phyloP scores from a whole-genome alignment of 2,113 vertebrate genomes.

The Coptodon rendalli region DNA sequence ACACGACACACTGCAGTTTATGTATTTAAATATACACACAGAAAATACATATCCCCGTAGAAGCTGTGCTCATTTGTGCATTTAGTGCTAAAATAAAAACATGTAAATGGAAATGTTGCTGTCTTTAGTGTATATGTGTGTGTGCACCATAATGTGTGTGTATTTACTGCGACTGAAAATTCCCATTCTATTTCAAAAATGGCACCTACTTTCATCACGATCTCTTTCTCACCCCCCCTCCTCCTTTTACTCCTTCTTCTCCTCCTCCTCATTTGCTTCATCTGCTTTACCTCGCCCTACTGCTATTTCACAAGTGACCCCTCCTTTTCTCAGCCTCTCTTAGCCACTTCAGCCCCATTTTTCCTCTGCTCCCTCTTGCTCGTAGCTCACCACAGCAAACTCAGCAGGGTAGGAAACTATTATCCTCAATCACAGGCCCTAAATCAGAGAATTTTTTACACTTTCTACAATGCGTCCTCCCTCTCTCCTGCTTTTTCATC shows the following conservation, averaged over 20 bases:
- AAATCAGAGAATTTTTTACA: conserved; percentile 45
- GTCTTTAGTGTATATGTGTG: not conserved
- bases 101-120: not conserved
- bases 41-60: not conserved
- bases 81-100: not conserved
- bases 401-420: conserved; percentile 51
- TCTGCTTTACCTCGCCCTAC: not conserved
- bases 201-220: not conserved
- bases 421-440: conserved; percentile 53
- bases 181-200: not conserved
- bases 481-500: not conserved
- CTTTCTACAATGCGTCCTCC: conserved; percentile 13
- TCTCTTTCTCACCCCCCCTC: not conserved
- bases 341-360: conserved; percentile 22
- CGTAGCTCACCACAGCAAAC: conserved; percentile 33
- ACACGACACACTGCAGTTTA: not conserved
- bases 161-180: not conserved
- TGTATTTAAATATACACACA: not conserved
- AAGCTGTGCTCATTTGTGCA: not conserved
- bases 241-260: not conserved
- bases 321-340: conserved; percentile 35
- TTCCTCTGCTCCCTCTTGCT: not conserved
- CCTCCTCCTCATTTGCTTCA: not conserved
- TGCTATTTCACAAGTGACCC: conserved; percentile 45
- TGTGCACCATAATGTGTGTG: not conserved